Percentiles rank a stretch among this genome's conserved stretches.
These are phyloP conservation scores for Momotus momota DNA, from an alignment of 2,797 vertebrate species.

Conservation along the genomic window DNA sequence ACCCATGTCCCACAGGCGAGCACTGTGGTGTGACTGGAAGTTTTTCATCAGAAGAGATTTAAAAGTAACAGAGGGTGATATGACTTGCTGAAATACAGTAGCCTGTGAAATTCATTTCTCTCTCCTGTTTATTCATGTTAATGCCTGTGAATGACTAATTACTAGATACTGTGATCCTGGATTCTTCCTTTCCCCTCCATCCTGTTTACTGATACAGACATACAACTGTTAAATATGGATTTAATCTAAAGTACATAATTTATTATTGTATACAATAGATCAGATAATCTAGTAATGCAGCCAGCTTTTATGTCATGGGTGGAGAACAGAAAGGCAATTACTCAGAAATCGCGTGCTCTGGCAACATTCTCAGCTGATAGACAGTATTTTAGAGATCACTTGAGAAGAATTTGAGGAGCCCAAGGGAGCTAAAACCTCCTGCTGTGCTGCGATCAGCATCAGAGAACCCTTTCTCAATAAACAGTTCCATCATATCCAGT, in stretches of 20 bases:
- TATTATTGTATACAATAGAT: background rate
- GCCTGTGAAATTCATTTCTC: background rate
- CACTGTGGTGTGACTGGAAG: background rate
- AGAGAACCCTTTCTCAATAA: background rate
- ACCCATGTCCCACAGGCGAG: background rate
- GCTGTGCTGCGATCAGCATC: background rate
- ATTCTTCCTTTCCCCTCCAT: background rate
- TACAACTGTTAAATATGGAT: background rate
- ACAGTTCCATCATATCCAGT: background rate
- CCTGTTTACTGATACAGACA: background rate
- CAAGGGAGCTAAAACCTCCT: background rate
- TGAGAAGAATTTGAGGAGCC: background rate
- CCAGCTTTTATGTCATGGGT: background rate
- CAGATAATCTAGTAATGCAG: background rate
- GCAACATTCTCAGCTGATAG: background rate
- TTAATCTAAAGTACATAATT: background rate
- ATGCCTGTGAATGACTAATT: background rate
- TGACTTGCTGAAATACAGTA: background rate
- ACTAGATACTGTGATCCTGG: background rate
- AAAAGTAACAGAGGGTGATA: background rate
- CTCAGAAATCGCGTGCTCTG: background rate
- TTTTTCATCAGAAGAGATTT: background rate
- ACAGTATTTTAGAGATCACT: background rate
- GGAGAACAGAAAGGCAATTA: background rate
- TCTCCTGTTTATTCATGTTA: background rate